A percentile compares a stretch with the other conserved stretches of the same genome.
Conservation (phyloP, 2,113 vertebrate genomes). For the Alouatta palliata region DNA sequence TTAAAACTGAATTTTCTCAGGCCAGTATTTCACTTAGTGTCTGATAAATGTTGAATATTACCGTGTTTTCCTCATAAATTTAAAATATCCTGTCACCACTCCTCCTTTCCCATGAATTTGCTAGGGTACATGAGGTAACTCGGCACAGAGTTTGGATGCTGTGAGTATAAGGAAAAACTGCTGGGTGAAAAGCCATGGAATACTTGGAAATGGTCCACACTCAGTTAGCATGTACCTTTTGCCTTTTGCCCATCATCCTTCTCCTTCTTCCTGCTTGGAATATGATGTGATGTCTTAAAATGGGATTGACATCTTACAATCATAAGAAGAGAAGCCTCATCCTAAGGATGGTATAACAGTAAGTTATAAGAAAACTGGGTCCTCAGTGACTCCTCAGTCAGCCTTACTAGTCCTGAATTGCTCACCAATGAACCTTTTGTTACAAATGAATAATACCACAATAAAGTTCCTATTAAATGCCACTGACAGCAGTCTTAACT, state of each 20-base stretch:
- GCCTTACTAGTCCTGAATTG: neutral
- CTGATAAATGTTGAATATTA: neutral
- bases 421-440: neutral
- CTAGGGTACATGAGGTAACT: too few species aligned
- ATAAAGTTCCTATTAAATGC: neutral
- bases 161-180: neutral
- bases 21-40: neutral
- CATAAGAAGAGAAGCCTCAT: neutral
- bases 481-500: neutral
- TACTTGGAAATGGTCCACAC: neutral
- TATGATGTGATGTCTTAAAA: neutral
- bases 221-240: neutral
- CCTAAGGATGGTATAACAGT: neutral
- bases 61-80: neutral
- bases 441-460: neutral
- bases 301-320: neutral
- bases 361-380: neutral
- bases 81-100: neutral
- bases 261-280: neutral
- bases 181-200: neutral
- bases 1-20: neutral
- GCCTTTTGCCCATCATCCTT: neutral
- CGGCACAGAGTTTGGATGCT: neutral
- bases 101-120: neutral
- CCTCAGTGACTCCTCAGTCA: neutral